phyloP scores from a whole-genome alignment of 2,797 vertebrate genomes.

The Oreochromis grahami region DNA sequence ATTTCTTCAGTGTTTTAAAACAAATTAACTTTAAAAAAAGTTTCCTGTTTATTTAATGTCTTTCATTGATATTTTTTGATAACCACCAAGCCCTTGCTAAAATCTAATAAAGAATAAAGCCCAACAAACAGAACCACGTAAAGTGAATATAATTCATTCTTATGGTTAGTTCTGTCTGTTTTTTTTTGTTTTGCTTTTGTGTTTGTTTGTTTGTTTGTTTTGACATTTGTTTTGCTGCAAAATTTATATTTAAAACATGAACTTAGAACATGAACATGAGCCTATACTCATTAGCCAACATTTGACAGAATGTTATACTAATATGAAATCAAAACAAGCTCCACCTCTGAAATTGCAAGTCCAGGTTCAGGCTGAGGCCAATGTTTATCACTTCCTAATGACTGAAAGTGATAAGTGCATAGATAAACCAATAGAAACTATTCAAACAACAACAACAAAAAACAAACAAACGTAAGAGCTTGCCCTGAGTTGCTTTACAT shows the following conservation, averaged over 20 bases:
- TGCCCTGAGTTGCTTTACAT: not conserved
- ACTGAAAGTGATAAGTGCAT: not conserved
- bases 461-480: not conserved
- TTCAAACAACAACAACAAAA: not conserved
- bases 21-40: not conserved
- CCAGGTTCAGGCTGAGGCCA: not conserved
- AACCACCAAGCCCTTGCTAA: not conserved
- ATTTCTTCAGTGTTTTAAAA: not conserved
- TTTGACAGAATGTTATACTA: no score
- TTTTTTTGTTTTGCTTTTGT: not conserved
- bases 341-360: not conserved
- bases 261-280: no score
- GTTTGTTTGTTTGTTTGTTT: not conserved
- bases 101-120: not conserved
- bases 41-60: not conserved
- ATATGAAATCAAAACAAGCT: no score
- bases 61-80: not conserved
- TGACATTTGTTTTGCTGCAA: no score
- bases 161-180: fast-evolving
- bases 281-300: no score
- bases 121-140: not conserved
- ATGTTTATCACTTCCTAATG: not conserved
- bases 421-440: not conserved
- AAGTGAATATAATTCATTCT: not conserved
- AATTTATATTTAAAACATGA: no score